phyloP scores from a whole-genome alignment of 2,888 invertebrate genomes.

The Hypolimnas misippus region DNA sequence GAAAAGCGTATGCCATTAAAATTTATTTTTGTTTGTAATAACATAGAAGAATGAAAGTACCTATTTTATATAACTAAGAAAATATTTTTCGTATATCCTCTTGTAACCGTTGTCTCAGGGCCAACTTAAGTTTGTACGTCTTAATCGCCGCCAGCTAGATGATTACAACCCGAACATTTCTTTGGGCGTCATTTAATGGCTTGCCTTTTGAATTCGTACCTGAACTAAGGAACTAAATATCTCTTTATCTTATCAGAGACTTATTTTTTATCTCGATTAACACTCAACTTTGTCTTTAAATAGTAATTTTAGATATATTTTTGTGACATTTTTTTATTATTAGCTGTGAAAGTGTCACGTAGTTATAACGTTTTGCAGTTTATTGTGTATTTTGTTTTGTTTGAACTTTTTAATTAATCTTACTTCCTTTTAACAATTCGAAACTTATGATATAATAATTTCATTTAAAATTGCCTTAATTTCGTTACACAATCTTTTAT shows the following conservation, averaged over 20 bases:
- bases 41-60: no score
- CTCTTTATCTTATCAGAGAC: conserved; percentile 22
- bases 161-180: conserved; percentile 70
- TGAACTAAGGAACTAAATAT: conserved; percentile 52
- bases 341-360: no score
- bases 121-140: conserved; percentile 68
- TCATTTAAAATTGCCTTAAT: no score
- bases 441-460: no score
- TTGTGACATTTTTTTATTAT: not conserved
- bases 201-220: conserved; percentile 64
- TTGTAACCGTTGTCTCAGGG: conserved; percentile 61
- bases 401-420: no score
- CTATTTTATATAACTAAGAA: not conserved
- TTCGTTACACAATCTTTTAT: no score
- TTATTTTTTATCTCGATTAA: conserved; percentile 7
- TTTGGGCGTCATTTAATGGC: conserved; percentile 69
- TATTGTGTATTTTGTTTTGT: no score
- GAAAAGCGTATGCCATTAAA: no score
- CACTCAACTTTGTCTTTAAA: not conserved
- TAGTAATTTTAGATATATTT: not conserved
- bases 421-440: no score
- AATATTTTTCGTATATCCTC: conserved; percentile 37
- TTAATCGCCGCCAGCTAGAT: conserved; percentile 74
- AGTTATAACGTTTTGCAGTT: no score
- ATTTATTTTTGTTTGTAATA: no score